These are phyloP conservation scores for Enteromius thamalakanensis DNA, from an alignment of 2,797 vertebrate genomes.

Conservation along the genomic window DNA sequence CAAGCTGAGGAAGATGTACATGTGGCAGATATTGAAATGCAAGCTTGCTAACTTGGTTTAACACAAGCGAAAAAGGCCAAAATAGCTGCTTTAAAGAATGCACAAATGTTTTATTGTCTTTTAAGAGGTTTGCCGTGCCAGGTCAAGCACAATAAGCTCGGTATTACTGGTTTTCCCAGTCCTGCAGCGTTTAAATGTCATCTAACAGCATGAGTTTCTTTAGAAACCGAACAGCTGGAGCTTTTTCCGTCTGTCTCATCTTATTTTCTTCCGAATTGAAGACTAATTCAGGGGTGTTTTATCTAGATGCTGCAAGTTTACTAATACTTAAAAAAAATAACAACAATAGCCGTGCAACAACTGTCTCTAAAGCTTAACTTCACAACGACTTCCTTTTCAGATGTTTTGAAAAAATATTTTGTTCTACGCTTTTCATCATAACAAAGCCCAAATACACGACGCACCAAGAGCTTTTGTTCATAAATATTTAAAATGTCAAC, in stretches of 20 bases:
- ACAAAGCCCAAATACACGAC: not conserved
- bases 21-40: conserved; percentile 15
- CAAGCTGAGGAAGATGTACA: not conserved
- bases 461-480: not conserved
- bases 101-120: conserved; percentile 1
- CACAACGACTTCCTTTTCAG: too few relatives aligned
- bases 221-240: not conserved
- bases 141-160: not conserved
- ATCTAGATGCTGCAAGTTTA: not conserved
- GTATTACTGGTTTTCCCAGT: conserved; percentile 20
- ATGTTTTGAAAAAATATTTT: not conserved
- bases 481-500: not conserved
- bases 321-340: not conserved
- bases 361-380: not conserved
- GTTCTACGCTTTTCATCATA: not conserved
- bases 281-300: not conserved
- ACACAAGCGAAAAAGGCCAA: not conserved
- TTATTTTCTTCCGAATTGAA: not conserved
- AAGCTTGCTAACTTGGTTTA: not conserved
- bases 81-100: not conserved
- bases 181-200: conserved; percentile 20
- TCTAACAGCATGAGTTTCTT: conserved; percentile 3
- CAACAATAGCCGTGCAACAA: not conserved
- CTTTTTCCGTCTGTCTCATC: not conserved
- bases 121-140: not conserved